Evolutionary conservation across 2,888 invertebrate genomes (phyloP), one percentile per base, ranked within the genome.

Genomic region (Metalampra italica): DNA sequence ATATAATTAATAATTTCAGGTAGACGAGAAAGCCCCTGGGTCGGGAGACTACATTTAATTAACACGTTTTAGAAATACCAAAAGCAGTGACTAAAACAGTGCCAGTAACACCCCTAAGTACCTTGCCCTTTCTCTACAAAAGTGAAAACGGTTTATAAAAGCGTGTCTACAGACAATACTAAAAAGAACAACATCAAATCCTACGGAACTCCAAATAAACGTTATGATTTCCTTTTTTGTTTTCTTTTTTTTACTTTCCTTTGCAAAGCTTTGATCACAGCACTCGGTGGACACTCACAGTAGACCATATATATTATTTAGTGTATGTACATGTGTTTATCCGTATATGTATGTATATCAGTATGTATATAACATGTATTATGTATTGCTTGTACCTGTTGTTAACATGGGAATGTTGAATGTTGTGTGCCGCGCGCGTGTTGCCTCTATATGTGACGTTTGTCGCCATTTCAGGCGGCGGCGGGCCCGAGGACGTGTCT

Each of bases 401-500:
- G 73, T 79, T 82, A 82, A 83, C 71, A 70, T 75, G 81, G 81
- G 81, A 77, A 78, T 77, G 77, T 73, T 66, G 75, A 73, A 73
- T 75, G 80, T 76, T 54, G 62, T 50, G 57, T 43, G 53, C 51
- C 43, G 45, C 47, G 46, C 29, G 37, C 44, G 51, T 47, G 52
- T 55, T 62, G 51, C 51, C 49, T 58, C 55, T 57, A 12, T 12
- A 63, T 57, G 65, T 66, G 67, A 64, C 57, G 56, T 56, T 59
- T 69, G 57, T 69, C 61, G 73, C 71, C 71, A 65, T 84, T 83
- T 72, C 84, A 82, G 78, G 73, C 48, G 71, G 64, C 52, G 69
- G 68, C 56, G 70, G 46, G 55, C 66, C 68, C 57, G 80, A 84
- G 90, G 94, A 94, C 91, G 91, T 94, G 82, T 92, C 93, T 87